Evolutionary conservation across 2,888 invertebrate genomes (phyloP).

Genomic region (Rotaria macrura): DNA sequence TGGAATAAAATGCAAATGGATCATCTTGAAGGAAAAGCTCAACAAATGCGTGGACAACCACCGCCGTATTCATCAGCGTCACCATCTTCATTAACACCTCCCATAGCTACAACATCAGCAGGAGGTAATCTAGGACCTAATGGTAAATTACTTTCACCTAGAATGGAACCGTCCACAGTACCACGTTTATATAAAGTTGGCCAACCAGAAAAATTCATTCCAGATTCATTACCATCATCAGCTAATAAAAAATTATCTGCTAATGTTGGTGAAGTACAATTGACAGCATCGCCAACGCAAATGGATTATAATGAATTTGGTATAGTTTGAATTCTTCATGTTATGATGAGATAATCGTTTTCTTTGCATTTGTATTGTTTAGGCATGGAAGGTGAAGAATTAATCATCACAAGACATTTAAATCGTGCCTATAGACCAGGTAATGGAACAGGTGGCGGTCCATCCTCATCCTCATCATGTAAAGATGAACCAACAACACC

Average conservation of each 20-base stretch:
- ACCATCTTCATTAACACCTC: slow-evolving; percentile 25
- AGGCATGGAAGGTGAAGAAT: slow-evolving; percentile 30
- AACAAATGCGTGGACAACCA: neutral
- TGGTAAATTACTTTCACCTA: slow-evolving; percentile 25
- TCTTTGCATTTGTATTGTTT: neutral
- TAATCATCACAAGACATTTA: slow-evolving; percentile 31
- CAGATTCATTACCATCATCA: neutral
- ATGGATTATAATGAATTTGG: slow-evolving; percentile 32
- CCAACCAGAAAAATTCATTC: slow-evolving; percentile 5
- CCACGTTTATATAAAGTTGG: slow-evolving; percentile 7
- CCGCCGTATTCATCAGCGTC: neutral
- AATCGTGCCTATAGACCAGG: slow-evolving; percentile 22
- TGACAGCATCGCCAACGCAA: slow-evolving; percentile 30
- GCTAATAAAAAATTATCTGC: neutral
- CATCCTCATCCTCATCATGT: neutral
- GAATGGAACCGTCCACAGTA: slow-evolving; percentile 28
- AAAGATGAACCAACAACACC: slow-evolving; percentile 21
- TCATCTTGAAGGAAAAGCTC: slow-evolving; percentile 45
- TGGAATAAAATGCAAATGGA: slow-evolving; percentile 35
- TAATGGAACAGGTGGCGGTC: neutral
- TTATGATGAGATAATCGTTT: neutral
- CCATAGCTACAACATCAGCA: slow-evolving; percentile 36
- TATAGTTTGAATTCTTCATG: neutral
- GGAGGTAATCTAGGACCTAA: slow-evolving; percentile 36
- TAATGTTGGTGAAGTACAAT: slow-evolving; percentile 14